phyloP scores from a whole-genome alignment of 2,113 vertebrate genomes.

The Myiozetetes cayanensis region DNA sequence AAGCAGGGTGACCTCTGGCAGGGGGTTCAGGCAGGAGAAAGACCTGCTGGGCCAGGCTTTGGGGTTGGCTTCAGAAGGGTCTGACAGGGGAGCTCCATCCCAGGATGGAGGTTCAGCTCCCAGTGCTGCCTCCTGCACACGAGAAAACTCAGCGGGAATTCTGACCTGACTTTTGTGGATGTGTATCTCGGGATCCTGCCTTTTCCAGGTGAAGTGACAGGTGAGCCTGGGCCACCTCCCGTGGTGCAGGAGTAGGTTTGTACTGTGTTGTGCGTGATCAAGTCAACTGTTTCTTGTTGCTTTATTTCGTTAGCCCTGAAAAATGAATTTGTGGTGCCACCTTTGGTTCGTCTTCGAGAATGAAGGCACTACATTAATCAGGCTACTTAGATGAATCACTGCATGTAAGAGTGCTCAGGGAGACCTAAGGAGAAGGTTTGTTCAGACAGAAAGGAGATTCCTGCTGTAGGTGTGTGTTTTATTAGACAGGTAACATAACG shows the following conservation, averaged over 20 bases:
- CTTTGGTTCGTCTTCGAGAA: constrained; percentile 55
- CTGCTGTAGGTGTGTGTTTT: neutral
- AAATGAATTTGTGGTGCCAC: constrained; percentile 62
- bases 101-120: neutral
- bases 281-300: neutral
- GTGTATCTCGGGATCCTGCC: neutral
- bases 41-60: neutral
- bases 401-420: neutral
- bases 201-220: neutral
- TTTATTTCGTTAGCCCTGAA: constrained; percentile 14
- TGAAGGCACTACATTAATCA: constrained; percentile 24
- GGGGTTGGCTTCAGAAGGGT: neutral
- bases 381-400: constrained; percentile 46
- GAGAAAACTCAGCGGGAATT: neutral
- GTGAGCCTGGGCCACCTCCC: neutral
- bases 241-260: neutral
- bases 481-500: neutral
- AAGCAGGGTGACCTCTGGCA: neutral
- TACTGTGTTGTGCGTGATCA: neutral
- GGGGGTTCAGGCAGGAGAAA: neutral
- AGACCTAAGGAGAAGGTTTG: neutral
- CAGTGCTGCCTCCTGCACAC: neutral
- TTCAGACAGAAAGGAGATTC: neutral
- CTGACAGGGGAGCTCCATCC: neutral
- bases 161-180: neutral